Evolutionary conservation across 2,797 vertebrate species (phyloP).

Genomic region (Rhinogobio ventralis): DNA sequence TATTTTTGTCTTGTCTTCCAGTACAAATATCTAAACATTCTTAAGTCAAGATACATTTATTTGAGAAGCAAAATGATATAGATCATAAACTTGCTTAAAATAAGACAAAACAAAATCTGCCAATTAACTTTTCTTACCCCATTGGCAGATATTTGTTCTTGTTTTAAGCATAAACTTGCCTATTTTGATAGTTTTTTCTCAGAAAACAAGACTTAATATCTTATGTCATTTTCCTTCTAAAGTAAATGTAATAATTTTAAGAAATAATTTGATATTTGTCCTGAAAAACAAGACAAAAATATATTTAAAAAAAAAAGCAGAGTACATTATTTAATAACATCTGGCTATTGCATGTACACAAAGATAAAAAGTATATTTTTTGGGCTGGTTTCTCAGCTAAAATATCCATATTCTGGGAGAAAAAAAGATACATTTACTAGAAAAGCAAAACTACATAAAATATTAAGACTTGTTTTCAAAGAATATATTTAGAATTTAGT

Average conservation of each 20-base stretch:
- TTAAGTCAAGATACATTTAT: neutral
- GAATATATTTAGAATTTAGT: neutral
- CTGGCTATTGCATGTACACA: neutral
- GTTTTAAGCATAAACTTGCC: neutral
- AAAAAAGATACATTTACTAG: neutral
- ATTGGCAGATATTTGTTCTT: neutral
- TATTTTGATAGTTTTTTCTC: neutral
- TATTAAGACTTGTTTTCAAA: constrained; percentile 7
- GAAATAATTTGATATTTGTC: neutral
- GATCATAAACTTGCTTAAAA: neutral
- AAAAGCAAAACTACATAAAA: constrained; percentile 19
- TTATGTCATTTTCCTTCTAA: neutral
- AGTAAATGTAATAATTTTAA: neutral
- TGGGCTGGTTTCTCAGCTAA: neutral
- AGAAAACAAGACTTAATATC: neutral
- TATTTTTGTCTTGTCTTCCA: neutral
- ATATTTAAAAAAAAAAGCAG: neutral
- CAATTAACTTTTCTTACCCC: neutral
- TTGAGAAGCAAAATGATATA: neutral
- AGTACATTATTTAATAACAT: neutral
- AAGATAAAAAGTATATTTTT: neutral
- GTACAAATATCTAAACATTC: neutral
- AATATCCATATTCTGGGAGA: neutral
- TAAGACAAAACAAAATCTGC: neutral
- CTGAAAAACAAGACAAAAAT: neutral